phyloP scores from a whole-genome alignment of 2,113 vertebrate genomes.

The Fregata magnificens region DNA sequence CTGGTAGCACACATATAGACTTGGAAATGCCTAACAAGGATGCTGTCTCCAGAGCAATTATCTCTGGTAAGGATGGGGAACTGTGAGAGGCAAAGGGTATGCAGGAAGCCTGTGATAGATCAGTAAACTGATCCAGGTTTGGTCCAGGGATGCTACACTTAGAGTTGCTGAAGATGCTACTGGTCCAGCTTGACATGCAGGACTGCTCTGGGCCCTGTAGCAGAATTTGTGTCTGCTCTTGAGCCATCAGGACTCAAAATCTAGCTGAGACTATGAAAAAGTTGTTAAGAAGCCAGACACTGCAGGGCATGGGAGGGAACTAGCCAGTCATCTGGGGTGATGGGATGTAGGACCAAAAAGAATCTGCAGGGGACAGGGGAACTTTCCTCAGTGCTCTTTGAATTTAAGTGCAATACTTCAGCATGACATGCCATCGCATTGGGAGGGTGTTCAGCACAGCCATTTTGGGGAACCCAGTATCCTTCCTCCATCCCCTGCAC shows the following conservation, averaged over 20 bases:
- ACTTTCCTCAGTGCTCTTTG: not conserved
- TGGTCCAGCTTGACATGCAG: not conserved
- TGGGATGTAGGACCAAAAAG: not conserved
- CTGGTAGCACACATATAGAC: not conserved
- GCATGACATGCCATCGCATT: not conserved
- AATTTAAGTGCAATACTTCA: not conserved
- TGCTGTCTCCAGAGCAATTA: not conserved
- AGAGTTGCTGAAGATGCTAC: not conserved
- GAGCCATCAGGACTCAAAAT: not conserved
- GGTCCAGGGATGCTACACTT: not conserved
- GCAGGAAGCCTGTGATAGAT: not conserved
- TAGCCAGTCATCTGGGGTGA: too few relatives aligned
- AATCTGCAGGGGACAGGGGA: not conserved
- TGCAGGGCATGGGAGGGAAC: not conserved
- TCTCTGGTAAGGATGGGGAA: not conserved
- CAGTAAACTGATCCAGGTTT: not conserved
- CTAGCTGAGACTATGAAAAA: not conserved
- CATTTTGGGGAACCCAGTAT: not conserved
- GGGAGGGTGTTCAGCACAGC: not conserved
- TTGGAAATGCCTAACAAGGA: not conserved
- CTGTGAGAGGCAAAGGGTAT: not conserved
- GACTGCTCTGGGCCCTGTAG: not conserved
- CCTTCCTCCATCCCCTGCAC: not conserved
- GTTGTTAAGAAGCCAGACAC: not conserved
- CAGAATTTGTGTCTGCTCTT: not conserved